These are phyloP conservation scores for Acromyrmex charruanus DNA, from an alignment of 1,140 invertebrate genomes.

Conservation along the genomic window DNA sequence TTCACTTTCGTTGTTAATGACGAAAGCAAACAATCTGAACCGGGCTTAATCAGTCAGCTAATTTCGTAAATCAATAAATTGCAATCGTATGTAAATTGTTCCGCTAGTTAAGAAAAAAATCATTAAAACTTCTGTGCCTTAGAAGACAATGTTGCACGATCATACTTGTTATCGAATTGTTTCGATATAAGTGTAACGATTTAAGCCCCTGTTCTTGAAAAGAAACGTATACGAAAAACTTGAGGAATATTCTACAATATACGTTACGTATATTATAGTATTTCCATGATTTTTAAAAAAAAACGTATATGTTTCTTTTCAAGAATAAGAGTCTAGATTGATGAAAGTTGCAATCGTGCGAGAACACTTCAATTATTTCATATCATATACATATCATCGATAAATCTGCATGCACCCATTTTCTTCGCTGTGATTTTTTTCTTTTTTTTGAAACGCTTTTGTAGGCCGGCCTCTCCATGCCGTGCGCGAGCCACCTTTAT, in stretches of 20 bases:
- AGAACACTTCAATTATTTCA: slow-evolving; percentile 52
- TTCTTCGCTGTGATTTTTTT: slow-evolving; percentile 34
- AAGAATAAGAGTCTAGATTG: not conserved
- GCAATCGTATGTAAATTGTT: slow-evolving; percentile 31
- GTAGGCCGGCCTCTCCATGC: slow-evolving; percentile 73
- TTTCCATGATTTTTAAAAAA: too few relatives aligned
- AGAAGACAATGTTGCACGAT: slow-evolving; percentile 49
- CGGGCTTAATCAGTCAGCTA: slow-evolving; percentile 47
- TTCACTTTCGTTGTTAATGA: not conserved
- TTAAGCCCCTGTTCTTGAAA: too few relatives aligned
- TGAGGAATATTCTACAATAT: too few relatives aligned
- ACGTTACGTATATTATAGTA: too few relatives aligned
- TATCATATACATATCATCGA: slow-evolving; percentile 41
- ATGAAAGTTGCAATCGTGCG: slow-evolving; percentile 33
- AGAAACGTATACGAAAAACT: too few relatives aligned
- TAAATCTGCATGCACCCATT: slow-evolving; percentile 38
- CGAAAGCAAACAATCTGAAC: slow-evolving; percentile 31
- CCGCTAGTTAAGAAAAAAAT: slow-evolving; percentile 40
- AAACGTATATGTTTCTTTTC: too few relatives aligned
- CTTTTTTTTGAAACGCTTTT: slow-evolving; percentile 65
- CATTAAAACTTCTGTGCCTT: slow-evolving; percentile 33
- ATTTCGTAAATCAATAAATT: slow-evolving; percentile 26
- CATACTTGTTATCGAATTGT: slow-evolving; percentile 37
- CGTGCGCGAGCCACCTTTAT: slow-evolving; percentile 70
- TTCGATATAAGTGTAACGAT: not conserved